Percentiles rank a stretch among this genome's conserved stretches.
Evolutionary conservation across 2,888 invertebrate species (phyloP).

Genomic region (Drosophila austrosaltans): DNA sequence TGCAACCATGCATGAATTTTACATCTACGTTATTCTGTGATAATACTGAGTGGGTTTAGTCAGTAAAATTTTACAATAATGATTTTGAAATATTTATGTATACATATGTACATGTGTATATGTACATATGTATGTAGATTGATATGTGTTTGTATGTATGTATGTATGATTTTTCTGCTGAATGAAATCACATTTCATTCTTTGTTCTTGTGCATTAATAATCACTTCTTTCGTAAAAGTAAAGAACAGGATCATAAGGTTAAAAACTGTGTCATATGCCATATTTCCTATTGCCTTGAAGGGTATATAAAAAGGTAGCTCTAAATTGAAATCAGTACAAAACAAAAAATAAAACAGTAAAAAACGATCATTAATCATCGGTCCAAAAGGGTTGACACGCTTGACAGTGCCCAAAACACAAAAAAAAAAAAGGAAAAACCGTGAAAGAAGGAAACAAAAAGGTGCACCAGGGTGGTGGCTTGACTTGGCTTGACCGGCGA

Average conservation of each 20-base stretch:
- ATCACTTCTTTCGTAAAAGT: too few relatives aligned
- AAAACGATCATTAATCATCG: conserved; percentile 72
- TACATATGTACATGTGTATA: too few relatives aligned
- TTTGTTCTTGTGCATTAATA: too few relatives aligned
- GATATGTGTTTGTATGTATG: too few relatives aligned
- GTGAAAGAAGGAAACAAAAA: conserved; percentile 15
- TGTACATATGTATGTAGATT: too few relatives aligned
- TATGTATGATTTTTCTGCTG: not conserved
- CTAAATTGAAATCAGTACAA: conserved; percentile 74
- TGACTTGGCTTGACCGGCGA: conserved; percentile 13
- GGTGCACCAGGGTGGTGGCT: conserved; percentile 40
- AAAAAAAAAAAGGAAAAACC: conserved; percentile 27
- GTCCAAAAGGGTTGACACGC: conserved; percentile 72
- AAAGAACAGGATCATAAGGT: not conserved
- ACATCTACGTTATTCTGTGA: too few relatives aligned
- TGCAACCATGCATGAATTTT: too few relatives aligned
- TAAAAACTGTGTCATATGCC: not conserved
- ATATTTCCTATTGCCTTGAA: conserved; percentile 2
- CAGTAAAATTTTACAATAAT: too few relatives aligned
- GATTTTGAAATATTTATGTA: too few relatives aligned
- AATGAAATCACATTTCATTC: not conserved
- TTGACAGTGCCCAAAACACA: conserved; percentile 57
- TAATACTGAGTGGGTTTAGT: too few relatives aligned
- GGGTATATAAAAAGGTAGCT: conserved; percentile 32
- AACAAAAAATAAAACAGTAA: conserved; percentile 54